Conservation (phyloP, 1,140 invertebrate species). For the Drosophila sechellia region DNA sequence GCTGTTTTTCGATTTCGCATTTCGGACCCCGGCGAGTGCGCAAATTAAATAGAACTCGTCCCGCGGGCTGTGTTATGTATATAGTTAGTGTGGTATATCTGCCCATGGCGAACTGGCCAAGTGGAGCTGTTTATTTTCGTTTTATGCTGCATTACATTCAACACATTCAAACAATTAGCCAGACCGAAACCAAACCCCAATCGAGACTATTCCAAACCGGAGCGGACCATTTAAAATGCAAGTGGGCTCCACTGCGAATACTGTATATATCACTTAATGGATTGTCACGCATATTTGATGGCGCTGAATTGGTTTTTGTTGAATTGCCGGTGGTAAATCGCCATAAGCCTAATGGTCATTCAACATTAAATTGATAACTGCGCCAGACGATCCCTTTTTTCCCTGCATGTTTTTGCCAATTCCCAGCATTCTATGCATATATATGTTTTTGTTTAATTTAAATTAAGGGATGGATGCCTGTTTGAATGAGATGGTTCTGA, state of each 20-base stretch:
- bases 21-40: constrained; percentile 31
- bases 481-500: background rate
- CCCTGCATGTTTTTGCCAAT: background rate
- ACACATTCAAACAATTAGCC: constrained; percentile 74
- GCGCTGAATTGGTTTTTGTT: constrained; percentile 36
- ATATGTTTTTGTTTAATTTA: background rate
- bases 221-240: constrained; percentile 40
- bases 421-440: background rate
- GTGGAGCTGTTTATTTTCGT: constrained; percentile 53
- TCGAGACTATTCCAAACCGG: constrained; percentile 7
- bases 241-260: background rate
- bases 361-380: constrained; percentile 38
- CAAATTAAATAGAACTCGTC: constrained; percentile 70
- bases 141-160: constrained; percentile 66
- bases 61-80: constrained; percentile 36
- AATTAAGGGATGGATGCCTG: background rate
- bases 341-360: constrained; percentile 43
- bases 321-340: constrained; percentile 37
- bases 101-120: constrained; percentile 3
- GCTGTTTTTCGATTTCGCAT: constrained; percentile 62
- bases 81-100: background rate
- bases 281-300: constrained; percentile 52
- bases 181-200: constrained; percentile 23
- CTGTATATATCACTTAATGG: constrained; percentile 33
- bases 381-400: background rate